phyloP scores from a whole-genome alignment of 2,113 vertebrate genomes.

The Hiodon alosoides region DNA sequence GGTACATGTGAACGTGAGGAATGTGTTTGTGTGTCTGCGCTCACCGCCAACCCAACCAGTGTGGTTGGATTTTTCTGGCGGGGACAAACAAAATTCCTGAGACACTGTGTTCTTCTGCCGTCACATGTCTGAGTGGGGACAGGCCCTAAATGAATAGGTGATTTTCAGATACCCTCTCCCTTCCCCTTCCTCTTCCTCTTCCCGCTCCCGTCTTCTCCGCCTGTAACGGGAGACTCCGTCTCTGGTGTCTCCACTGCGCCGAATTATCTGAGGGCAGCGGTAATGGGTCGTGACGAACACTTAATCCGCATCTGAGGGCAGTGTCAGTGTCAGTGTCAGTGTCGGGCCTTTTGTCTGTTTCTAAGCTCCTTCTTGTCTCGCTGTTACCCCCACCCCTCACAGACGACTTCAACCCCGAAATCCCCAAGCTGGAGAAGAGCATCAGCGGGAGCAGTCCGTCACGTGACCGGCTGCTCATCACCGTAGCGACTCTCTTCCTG shows the following conservation, averaged over 20 bases:
- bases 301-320: background rate
- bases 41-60: background rate
- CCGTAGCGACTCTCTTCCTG: constrained; percentile 76
- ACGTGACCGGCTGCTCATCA: constrained; percentile 82
- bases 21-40: background rate
- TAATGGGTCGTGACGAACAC: background rate
- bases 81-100: background rate
- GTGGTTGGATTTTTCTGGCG: background rate
- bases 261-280: background rate
- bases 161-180: too few relatives aligned
- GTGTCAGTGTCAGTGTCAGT: background rate
- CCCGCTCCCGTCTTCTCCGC: too few relatives aligned
- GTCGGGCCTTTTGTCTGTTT: background rate
- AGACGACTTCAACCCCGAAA: constrained; percentile 88
- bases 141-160: too few relatives aligned
- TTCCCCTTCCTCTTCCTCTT: too few relatives aligned
- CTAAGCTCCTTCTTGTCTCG: constrained; percentile 35
- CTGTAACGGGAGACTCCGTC: too few relatives aligned
- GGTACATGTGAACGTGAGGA: too few relatives aligned
- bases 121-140: background rate
- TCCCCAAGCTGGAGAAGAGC: constrained; percentile 94
- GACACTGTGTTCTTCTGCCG: too few relatives aligned
- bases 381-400: constrained; percentile 29
- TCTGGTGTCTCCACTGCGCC: background rate
- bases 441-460: constrained; percentile 92